phyloP scores from a whole-genome alignment of 2,113 vertebrate genomes.

The Marmota monax region DNA sequence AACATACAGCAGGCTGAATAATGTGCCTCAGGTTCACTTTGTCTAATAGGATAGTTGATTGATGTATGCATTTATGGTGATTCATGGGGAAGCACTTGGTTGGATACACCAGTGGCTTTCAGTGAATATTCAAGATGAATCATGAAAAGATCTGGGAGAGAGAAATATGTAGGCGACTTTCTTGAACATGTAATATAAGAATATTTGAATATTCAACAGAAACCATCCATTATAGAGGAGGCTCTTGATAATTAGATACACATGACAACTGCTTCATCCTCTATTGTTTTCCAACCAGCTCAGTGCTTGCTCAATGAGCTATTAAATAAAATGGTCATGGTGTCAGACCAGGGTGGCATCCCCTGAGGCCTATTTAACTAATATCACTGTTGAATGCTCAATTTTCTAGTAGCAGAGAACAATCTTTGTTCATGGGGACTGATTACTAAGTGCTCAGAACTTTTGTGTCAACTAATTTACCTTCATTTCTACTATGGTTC shows the following conservation, averaged over 20 bases:
- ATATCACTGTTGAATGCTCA: background rate
- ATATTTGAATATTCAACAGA: background rate
- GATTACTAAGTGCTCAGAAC: conserved; percentile 10
- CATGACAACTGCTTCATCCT: background rate
- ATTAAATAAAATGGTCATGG: background rate
- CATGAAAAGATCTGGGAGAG: background rate
- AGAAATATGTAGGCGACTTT: background rate
- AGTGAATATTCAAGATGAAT: background rate
- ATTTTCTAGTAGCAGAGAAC: background rate
- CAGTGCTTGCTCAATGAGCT: background rate
- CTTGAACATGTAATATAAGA: background rate
- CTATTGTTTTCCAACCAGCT: background rate
- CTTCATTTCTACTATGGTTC: background rate
- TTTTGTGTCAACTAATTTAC: background rate
- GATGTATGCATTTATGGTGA: background rate
- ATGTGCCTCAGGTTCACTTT: background rate
- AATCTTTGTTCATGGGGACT: background rate
- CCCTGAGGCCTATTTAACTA: background rate
- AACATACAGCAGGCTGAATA: background rate
- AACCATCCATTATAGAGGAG: background rate
- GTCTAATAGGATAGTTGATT: background rate
- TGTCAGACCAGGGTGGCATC: background rate
- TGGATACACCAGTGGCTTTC: background rate
- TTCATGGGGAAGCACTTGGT: background rate
- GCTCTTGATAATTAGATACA: background rate